These are phyloP conservation scores for Zapus hudsonius DNA, from an alignment of 2,113 vertebrate genomes.

Conservation along the genomic window DNA sequence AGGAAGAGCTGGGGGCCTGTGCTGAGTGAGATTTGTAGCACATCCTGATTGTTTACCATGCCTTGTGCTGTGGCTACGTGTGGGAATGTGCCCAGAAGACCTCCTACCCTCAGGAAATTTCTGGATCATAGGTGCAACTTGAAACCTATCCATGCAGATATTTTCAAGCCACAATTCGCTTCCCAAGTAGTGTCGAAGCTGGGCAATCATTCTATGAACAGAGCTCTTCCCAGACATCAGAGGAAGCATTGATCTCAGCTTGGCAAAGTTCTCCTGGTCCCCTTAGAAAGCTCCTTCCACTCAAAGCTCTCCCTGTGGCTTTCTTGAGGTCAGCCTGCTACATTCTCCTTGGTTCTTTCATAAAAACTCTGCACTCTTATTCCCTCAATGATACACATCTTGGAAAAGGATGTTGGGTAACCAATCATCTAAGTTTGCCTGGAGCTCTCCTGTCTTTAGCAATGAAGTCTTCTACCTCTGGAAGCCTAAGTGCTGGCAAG, in stretches of 20 bases:
- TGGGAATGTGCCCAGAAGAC: neutral
- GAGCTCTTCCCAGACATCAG: neutral
- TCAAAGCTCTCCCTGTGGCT: neutral
- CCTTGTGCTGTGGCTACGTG: neutral
- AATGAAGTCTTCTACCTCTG: too few species aligned
- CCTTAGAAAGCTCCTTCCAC: neutral
- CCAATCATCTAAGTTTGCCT: neutral
- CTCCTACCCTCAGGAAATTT: neutral
- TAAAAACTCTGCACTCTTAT: too few species aligned
- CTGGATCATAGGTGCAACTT: too few species aligned
- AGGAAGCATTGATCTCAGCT: neutral
- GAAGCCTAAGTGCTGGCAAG: too few species aligned
- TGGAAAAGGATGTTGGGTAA: neutral
- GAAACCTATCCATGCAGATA: neutral
- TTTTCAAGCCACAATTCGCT: neutral
- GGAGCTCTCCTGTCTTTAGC: neutral
- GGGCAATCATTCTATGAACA: neutral
- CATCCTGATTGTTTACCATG: neutral
- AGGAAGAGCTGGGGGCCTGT: neutral
- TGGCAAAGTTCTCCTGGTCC: neutral
- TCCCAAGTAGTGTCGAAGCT: neutral
- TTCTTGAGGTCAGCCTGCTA: neutral
- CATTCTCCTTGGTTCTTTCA: neutral
- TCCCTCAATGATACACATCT: too few species aligned
- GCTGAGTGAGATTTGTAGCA: neutral